phyloP scores from a whole-genome alignment of 2,797 vertebrate genomes.

The Rhinatrema bivittatum region DNA sequence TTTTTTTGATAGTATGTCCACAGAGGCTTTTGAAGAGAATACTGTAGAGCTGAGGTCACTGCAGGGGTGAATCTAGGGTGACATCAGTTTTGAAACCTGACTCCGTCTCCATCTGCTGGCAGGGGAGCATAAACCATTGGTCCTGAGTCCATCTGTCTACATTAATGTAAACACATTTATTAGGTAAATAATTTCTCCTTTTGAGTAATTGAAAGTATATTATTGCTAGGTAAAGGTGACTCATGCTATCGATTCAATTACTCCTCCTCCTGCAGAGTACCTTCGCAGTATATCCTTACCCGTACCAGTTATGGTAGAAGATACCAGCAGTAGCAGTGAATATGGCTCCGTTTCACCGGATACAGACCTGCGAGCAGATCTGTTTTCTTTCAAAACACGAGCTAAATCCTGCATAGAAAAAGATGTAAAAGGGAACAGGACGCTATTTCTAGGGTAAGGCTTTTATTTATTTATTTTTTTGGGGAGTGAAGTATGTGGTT shows the following conservation, averaged over 20 bases:
- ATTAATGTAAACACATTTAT: no score
- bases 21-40: no score
- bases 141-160: no score
- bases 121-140: no score
- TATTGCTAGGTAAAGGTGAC: constrained; percentile 8
- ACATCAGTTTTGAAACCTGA: no score
- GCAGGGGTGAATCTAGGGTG: no score
- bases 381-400: constrained; percentile 89
- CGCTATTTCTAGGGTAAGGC: constrained; percentile 84
- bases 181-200: no score
- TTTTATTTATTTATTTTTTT: neutral
- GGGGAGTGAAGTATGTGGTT: neutral
- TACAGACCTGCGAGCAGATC: constrained; percentile 87
- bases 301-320: constrained; percentile 92
- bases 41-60: no score
- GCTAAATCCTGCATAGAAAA: constrained; percentile 86
- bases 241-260: constrained; percentile 14
- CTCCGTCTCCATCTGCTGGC: no score
- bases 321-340: constrained; percentile 96
- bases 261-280: constrained; percentile 65
- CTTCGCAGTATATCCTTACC: constrained; percentile 92
- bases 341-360: constrained; percentile 96
- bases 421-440: constrained; percentile 79
- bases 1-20: no score
- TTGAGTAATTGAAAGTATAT: neutral